Evolutionary conservation across 2,888 invertebrate genomes (phyloP).

Genomic region (Eubasilissa splendida): DNA sequence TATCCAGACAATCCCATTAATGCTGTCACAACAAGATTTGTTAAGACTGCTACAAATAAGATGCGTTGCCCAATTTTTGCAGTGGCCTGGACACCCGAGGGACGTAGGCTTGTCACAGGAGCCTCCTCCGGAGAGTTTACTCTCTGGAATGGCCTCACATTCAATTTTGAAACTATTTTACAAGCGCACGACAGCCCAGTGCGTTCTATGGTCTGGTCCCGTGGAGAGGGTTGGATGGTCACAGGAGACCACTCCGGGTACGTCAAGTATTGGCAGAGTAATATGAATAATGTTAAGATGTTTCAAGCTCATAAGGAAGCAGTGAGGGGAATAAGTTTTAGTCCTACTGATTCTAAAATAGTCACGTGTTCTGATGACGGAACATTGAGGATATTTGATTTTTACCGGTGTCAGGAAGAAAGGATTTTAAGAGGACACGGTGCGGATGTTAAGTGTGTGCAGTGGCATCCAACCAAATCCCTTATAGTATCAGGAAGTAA

Average conservation of each 20-base stretch:
- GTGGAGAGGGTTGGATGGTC: constrained; percentile 99
- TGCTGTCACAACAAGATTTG: constrained; percentile 94
- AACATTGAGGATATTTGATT: constrained; percentile 98
- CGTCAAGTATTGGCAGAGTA: constrained; percentile 99
- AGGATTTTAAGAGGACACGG: constrained; percentile 95
- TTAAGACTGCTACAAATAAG: constrained; percentile 99
- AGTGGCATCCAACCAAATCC: constrained; percentile 99
- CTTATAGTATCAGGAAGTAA: constrained; percentile 98
- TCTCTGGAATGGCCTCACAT: constrained; percentile 99
- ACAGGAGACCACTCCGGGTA: constrained; percentile 99
- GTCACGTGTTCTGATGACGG: constrained; percentile 99
- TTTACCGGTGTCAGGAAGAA: constrained; percentile 97
- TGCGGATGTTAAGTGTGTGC: constrained; percentile 98
- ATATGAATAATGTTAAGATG: constrained; percentile 99
- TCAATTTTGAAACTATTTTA: constrained; percentile 99
- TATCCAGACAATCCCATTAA: constrained; percentile 97
- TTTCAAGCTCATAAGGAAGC: constrained; percentile 99
- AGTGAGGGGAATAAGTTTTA: constrained; percentile 99
- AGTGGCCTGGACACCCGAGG: constrained; percentile 99
- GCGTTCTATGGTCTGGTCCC: constrained; percentile 99
- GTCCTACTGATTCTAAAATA: constrained; percentile 98
- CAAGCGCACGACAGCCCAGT: constrained; percentile 99
- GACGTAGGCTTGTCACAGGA: constrained; percentile 96
- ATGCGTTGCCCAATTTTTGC: constrained; percentile 99
- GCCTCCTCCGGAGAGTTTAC: constrained; percentile 99